Evolutionary conservation across 2,797 vertebrate genomes (phyloP).

Genomic region (Sebastes kiyomatsui): DNA sequence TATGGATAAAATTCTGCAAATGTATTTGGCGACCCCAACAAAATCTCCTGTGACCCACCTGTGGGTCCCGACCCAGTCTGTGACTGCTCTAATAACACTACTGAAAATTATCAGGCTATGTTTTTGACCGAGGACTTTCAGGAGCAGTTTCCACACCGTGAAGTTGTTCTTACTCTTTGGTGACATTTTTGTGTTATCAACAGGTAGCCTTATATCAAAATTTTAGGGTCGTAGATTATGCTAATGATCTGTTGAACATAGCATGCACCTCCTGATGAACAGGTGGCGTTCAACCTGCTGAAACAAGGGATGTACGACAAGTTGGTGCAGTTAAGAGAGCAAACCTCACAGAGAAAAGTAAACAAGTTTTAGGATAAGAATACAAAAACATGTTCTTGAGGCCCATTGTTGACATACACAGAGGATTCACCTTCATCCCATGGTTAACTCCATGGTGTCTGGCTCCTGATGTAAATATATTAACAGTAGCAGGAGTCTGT

Average conservation of each 20-base stretch:
- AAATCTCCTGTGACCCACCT: too few relatives aligned
- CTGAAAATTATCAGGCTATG: not conserved
- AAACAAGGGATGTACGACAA: not conserved
- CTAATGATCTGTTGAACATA: not conserved
- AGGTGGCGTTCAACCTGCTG: not conserved
- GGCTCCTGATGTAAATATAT: constrained; percentile 18
- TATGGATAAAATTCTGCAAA: too few relatives aligned
- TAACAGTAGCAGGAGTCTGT: constrained; percentile 7
- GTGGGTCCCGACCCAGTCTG: too few relatives aligned
- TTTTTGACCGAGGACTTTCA: not conserved
- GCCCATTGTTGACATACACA: too few relatives aligned
- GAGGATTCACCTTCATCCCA: not conserved
- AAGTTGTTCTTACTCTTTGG: not conserved
- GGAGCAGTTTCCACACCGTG: not conserved
- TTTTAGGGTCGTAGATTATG: not conserved
- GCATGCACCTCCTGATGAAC: not conserved
- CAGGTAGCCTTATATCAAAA: not conserved
- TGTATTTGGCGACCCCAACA: too few relatives aligned
- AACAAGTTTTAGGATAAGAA: not conserved
- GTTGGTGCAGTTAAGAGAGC: not conserved
- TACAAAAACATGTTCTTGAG: too few relatives aligned
- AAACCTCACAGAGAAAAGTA: not conserved
- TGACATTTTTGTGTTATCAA: not conserved
- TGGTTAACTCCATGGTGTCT: not conserved
- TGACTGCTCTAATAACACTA: not conserved